Conservation (phyloP, 2,113 vertebrate genomes). For the Hyaena hyaena region DNA sequence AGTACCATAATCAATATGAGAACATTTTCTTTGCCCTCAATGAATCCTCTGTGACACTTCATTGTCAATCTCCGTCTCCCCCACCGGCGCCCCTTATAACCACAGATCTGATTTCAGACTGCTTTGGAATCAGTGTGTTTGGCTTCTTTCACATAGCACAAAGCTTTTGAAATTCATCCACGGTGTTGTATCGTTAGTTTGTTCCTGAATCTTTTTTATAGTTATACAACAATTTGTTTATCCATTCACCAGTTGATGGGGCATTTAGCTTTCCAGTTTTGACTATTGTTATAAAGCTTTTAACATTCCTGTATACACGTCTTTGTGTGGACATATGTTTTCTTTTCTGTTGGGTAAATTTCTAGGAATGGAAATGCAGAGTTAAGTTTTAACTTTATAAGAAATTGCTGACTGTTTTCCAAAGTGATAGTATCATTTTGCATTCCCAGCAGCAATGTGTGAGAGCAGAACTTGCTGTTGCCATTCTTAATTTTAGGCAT, state of each 20-base stretch:
- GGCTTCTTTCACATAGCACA: not conserved
- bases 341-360: not conserved
- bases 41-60: not conserved
- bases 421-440: not conserved
- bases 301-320: not conserved
- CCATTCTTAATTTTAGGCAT: not conserved
- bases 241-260: not conserved
- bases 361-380: not conserved
- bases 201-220: not conserved
- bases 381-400: constrained; percentile 28
- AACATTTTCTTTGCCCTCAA: not conserved
- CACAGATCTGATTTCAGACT: not conserved
- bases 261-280: not conserved
- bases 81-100: rapidly evolving
- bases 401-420: not conserved
- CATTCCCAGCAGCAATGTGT: not conserved
- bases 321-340: not conserved
- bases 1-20: not conserved
- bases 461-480: not conserved
- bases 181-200: not conserved
- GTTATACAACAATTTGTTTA: not conserved
- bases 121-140: not conserved
- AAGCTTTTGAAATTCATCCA: not conserved
- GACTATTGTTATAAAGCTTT: not conserved
- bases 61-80: not conserved